Percentiles rank a stretch among this genome's conserved stretches.
Evolutionary conservation across 2,888 invertebrate species (phyloP).

Genomic region (Ernsta delagoae): DNA sequence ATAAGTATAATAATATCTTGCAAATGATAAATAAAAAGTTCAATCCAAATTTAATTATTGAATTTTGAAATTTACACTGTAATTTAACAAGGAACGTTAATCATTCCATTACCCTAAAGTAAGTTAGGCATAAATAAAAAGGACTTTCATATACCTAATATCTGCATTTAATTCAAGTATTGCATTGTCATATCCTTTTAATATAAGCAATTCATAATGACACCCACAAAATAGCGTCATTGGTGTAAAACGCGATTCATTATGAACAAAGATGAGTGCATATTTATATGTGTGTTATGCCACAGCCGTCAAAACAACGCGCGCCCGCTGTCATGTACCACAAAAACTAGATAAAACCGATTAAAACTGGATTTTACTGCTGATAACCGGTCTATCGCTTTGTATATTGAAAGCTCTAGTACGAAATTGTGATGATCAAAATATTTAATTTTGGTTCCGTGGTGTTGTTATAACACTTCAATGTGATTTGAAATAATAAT

Average conservation of each 20-base stretch:
- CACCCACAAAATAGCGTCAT: not conserved
- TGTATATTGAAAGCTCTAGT: conserved; percentile 9
- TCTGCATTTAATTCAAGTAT: too few relatives aligned
- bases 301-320: conserved; percentile 72
- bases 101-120: too few relatives aligned
- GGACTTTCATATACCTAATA: too few relatives aligned
- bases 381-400: conserved; percentile 39
- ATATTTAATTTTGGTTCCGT: not conserved
- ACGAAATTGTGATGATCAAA: not conserved
- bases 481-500: not conserved
- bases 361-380: conserved; percentile 52
- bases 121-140: too few relatives aligned
- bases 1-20: too few relatives aligned
- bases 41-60: too few relatives aligned
- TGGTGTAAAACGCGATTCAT: conserved; percentile 71
- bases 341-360: conserved; percentile 79
- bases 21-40: too few relatives aligned
- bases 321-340: conserved; percentile 63
- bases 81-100: too few relatives aligned
- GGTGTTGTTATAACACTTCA: not conserved
- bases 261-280: conserved; percentile 82
- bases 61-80: too few relatives aligned
- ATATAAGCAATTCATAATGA: not conserved
- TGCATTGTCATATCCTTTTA: not conserved
- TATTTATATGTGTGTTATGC: conserved; percentile 68